A percentile compares a stretch with the other conserved stretches of the same genome.
Evolutionary conservation across 2,888 invertebrate genomes (phyloP).

Genomic region (Pristionchus fissidentatus): DNA sequence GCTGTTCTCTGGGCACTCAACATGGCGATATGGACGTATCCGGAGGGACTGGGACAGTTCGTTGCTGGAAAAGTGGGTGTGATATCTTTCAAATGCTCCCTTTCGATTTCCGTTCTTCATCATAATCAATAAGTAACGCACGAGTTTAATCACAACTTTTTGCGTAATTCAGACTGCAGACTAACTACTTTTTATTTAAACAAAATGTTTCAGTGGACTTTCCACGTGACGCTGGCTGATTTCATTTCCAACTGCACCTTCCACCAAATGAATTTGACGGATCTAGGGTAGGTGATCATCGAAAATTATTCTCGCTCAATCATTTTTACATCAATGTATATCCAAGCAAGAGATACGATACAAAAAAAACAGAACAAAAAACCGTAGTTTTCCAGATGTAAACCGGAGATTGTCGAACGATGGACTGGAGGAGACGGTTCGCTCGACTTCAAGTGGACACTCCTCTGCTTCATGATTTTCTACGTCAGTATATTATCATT

Average conservation of each 20-base stretch:
- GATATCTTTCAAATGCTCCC: background rate
- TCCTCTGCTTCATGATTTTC: slow-evolving; percentile 55
- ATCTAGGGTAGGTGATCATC: slow-evolving; percentile 22
- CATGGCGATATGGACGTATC: slow-evolving; percentile 83
- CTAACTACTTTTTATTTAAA: background rate
- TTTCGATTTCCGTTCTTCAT: too few species aligned
- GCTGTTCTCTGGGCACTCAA: slow-evolving; percentile 55
- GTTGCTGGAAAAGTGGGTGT: slow-evolving; percentile 77
- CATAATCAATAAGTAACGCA: too few species aligned
- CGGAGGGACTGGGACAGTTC: slow-evolving; percentile 92
- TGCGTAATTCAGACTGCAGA: background rate
- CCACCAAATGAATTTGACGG: slow-evolving; percentile 40
- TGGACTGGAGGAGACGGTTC: slow-evolving; percentile 56
- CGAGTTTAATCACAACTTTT: background rate
- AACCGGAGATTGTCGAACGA: slow-evolving; percentile 55
- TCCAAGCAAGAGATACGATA: background rate
- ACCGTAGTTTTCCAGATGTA: slow-evolving; percentile 51
- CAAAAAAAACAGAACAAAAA: background rate
- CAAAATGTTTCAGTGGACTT: slow-evolving; percentile 38
- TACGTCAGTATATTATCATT: slow-evolving; percentile 52
- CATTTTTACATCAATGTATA: background rate
- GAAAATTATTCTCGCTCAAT: background rate
- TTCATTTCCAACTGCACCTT: slow-evolving; percentile 49
- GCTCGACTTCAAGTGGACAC: slow-evolving; percentile 53
- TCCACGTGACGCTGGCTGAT: slow-evolving; percentile 45